Conservation (phyloP, 1,140 invertebrate species). For the Augochlora pura region DNA sequence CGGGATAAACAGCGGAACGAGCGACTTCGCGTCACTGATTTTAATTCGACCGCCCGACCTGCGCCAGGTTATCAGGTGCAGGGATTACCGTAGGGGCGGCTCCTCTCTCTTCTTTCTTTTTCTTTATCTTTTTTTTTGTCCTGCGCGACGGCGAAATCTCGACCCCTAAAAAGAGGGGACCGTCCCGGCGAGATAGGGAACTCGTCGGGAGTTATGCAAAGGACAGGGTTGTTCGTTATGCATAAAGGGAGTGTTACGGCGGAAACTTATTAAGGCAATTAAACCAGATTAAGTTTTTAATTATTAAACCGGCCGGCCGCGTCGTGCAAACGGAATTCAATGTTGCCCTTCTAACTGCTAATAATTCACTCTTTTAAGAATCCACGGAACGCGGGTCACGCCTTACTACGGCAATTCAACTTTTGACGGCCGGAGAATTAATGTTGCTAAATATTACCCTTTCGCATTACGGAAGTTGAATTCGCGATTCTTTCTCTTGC, state of each 20-base stretch:
- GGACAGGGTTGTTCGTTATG: slow-evolving; percentile 15
- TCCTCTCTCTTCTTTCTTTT: too few relatives aligned
- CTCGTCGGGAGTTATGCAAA: slow-evolving; percentile 21
- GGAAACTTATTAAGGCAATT: slow-evolving; percentile 18
- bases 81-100: slow-evolving; percentile 1
- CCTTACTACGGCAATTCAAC: not conserved
- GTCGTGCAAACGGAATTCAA: slow-evolving; percentile 1
- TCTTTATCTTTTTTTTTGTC: slow-evolving; percentile 41
- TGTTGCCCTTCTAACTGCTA: not conserved
- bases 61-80: slow-evolving; percentile 35
- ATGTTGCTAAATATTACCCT: not conserved
- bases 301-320: not conserved
- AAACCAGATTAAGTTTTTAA: slow-evolving; percentile 25
- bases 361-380: not conserved
- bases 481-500: too few relatives aligned
- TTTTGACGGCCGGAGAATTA: not conserved
- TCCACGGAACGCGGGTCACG: not conserved
- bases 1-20: not conserved
- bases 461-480: too few relatives aligned
- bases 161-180: slow-evolving; percentile 8
- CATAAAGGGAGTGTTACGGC: slow-evolving; percentile 17
- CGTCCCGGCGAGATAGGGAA: slow-evolving; percentile 23
- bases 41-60: slow-evolving; percentile 37
- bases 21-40: slow-evolving; percentile 36
- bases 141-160: slow-evolving; percentile 4